A percentile compares a stretch with the other conserved stretches of the same genome.
These are phyloP conservation scores for Caenorhabditis japonica DNA, from an alignment of 2,888 invertebrate genomes.

Conservation along the genomic window DNA sequence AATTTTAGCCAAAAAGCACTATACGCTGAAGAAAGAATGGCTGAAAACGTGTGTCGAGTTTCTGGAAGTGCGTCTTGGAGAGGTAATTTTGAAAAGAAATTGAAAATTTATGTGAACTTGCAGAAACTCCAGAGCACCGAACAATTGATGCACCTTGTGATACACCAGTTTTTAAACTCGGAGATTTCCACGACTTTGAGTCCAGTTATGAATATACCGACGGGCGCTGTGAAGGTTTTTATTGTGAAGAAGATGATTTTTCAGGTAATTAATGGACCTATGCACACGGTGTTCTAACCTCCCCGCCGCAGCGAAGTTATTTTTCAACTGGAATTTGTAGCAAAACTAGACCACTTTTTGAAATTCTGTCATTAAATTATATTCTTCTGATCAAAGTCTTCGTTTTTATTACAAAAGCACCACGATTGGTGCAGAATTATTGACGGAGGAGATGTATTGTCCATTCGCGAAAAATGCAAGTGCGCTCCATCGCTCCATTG, in stretches of 20 bases:
- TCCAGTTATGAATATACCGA: slow-evolving; percentile 54
- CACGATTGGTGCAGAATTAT: too few species aligned
- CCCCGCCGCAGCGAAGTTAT: too few species aligned
- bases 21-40: slow-evolving; percentile 25
- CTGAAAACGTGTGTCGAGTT: slow-evolving; percentile 29
- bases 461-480: too few species aligned
- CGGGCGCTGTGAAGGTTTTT: slow-evolving; percentile 36
- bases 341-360: background rate
- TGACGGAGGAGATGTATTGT: too few species aligned
- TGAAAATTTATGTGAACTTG: background rate
- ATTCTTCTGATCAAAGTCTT: too few species aligned
- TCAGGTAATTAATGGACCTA: slow-evolving; percentile 48
- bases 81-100: background rate
- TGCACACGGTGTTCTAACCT: too few species aligned
- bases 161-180: slow-evolving; percentile 54
- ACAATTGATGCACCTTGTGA: background rate
- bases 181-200: slow-evolving; percentile 35
- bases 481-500: too few species aligned
- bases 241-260: slow-evolving; percentile 48
- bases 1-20: slow-evolving; percentile 7
- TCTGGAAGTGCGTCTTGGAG: slow-evolving; percentile 5
- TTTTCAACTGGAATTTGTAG: too few species aligned
- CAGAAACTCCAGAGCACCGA: background rate
- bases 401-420: too few species aligned
- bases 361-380: too few species aligned